Conservation (phyloP, 2,888 invertebrate genomes). For the Amphipoea oculea region DNA sequence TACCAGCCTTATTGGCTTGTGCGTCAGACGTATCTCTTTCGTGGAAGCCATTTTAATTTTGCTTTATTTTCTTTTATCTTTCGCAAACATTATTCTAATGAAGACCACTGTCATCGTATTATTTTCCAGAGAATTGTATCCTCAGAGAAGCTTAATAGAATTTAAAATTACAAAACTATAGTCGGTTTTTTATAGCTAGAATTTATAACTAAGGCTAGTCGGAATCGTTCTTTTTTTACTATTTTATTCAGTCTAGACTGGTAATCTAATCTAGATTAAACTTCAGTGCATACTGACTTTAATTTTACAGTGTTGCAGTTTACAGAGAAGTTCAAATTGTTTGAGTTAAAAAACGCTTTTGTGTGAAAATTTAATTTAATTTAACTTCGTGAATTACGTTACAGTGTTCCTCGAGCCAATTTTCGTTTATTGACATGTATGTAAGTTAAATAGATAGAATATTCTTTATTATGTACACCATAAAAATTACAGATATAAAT, state of each 20-base stretch:
- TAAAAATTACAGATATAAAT: too few species aligned
- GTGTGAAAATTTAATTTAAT: not conserved
- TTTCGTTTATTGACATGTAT: not conserved
- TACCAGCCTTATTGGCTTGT: not conserved
- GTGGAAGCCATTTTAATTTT: not conserved
- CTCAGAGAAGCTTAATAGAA: not conserved
- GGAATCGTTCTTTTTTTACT: conserved; percentile 20
- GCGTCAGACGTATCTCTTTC: not conserved
- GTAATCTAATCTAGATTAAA: conserved; percentile 42
- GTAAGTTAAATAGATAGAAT: too few species aligned
- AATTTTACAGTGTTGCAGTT: conserved; percentile 23
- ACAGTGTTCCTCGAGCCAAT: not conserved
- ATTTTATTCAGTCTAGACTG: conserved; percentile 56
- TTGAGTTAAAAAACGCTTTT: conserved; percentile 5
- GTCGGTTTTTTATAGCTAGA: not conserved
- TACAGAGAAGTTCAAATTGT: conserved; percentile 10
- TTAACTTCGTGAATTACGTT: conserved; percentile 16
- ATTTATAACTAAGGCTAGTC: conserved; percentile 8
- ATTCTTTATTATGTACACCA: too few species aligned
- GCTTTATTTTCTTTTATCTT: not conserved
- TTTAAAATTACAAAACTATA: conserved; percentile 25
- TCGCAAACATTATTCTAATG: conserved; percentile 1
- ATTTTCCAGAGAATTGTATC: not conserved
- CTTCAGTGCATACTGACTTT: conserved; percentile 28
- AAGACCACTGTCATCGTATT: not conserved